Conservation (phyloP, 2,113 vertebrate genomes). For the Macrotus californicus region DNA sequence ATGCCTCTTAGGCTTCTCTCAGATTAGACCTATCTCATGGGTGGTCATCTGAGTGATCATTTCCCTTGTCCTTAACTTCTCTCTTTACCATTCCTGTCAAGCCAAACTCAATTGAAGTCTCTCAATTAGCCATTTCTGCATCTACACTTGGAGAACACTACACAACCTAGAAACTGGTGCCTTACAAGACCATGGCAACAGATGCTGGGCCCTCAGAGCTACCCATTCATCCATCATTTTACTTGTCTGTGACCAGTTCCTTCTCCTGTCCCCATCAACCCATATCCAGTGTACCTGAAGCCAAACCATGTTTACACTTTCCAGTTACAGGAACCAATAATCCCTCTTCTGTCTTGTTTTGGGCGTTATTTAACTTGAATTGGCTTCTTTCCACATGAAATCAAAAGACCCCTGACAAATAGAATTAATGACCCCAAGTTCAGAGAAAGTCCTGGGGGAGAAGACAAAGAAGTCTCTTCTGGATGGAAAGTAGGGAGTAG, state of each 20-base stretch:
- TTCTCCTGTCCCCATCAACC: background rate
- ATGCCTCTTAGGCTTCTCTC: background rate
- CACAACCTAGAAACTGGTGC: background rate
- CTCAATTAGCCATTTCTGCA: background rate
- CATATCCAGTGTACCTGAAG: background rate
- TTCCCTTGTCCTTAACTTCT: background rate
- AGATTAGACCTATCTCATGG: background rate
- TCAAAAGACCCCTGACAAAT: background rate
- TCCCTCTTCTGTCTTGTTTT: background rate
- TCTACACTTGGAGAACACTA: background rate
- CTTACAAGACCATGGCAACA: background rate
- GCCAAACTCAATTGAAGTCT: background rate
- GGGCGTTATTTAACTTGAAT: conserved; percentile 9
- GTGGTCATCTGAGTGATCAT: background rate
- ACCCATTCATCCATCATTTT: background rate
- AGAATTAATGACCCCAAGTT: background rate
- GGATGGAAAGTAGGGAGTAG: background rate
- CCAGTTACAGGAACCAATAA: background rate
- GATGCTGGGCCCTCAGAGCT: background rate
- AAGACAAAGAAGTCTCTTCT: background rate
- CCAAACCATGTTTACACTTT: background rate
- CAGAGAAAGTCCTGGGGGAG: background rate
- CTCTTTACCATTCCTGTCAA: background rate
- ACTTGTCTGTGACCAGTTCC: background rate
- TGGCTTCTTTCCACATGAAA: background rate